Conservation (phyloP, 2,113 vertebrate species). For the Indri indri region DNA sequence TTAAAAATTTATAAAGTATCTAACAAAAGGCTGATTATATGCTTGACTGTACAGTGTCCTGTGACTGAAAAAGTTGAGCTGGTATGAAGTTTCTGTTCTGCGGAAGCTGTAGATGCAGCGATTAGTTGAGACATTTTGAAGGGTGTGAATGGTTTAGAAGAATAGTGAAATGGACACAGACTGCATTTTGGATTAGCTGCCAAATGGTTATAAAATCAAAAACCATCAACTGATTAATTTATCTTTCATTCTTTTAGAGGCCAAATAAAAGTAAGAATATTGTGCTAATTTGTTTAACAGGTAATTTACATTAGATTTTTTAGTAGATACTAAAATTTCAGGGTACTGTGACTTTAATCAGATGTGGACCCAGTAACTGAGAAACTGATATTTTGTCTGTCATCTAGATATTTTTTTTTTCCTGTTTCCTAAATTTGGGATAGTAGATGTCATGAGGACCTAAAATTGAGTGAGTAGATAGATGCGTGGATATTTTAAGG, state of each 20-base stretch:
- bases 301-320: neutral
- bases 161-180: constrained; percentile 4
- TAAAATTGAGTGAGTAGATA: neutral
- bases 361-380: neutral
- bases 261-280: neutral
- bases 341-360: neutral
- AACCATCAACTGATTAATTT: neutral
- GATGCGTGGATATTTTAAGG: neutral
- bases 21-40: constrained; percentile 47
- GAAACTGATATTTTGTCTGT: neutral
- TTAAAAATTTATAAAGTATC: constrained; percentile 44
- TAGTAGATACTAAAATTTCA: neutral
- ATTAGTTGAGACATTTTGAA: constrained; percentile 58
- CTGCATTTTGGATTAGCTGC: constrained; percentile 41
- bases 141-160: constrained; percentile 46
- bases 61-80: neutral
- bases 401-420: neutral
- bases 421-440: neutral
- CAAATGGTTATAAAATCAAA: constrained; percentile 51
- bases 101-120: neutral
- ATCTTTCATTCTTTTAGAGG: neutral
- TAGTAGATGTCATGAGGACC: neutral
- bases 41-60: neutral
- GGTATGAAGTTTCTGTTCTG: constrained; percentile 41
- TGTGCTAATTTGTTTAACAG: neutral